These are phyloP conservation scores for Pollimyrus isidori DNA, from an alignment of 2,113 vertebrate species.

Conservation along the genomic window DNA sequence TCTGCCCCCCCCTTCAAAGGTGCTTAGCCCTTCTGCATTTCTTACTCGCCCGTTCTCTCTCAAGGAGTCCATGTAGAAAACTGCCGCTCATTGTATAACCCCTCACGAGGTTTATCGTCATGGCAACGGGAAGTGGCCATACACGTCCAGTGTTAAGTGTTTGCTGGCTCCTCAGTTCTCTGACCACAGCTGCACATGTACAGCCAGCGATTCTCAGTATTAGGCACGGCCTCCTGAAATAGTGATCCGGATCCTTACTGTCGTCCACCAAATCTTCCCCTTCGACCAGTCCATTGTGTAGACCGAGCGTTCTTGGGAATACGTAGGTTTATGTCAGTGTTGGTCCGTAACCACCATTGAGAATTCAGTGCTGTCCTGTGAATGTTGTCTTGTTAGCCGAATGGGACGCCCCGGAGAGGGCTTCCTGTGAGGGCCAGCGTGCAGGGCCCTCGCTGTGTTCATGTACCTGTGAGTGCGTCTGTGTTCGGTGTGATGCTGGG, in stretches of 20 bases:
- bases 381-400: neutral
- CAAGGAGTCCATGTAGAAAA: neutral
- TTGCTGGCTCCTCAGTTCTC: neutral
- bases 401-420: neutral
- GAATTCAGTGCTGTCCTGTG: constrained; percentile 8
- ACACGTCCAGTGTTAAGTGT: constrained; percentile 11
- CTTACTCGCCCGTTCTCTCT: neutral
- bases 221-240: neutral
- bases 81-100: neutral
- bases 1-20: neutral
- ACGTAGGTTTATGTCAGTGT: neutral
- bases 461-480: neutral
- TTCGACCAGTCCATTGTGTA: neutral
- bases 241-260: neutral
- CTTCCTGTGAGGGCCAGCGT: neutral
- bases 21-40: neutral
- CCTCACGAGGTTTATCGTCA: constrained; percentile 9
- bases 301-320: neutral
- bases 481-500: neutral
- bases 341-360: neutral
- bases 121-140: constrained; percentile 12
- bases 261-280: neutral
- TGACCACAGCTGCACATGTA: neutral
- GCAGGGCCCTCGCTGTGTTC: neutral
- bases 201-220: constrained; percentile 1